Conservation (phyloP, 2,888 invertebrate species). For the Chromoteleia sp. region DNA sequence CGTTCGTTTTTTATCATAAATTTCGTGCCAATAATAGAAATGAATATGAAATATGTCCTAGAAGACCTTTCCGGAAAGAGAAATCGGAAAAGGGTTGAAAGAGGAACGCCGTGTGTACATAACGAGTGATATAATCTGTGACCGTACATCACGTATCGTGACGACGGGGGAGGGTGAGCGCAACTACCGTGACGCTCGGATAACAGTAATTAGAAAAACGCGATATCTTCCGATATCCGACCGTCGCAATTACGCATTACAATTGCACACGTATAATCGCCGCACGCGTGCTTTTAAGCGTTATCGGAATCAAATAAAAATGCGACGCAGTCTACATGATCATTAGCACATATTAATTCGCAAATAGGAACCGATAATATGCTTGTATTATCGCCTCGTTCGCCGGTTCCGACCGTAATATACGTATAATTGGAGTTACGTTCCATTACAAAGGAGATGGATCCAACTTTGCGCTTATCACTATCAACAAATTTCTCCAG, state of each 20-base stretch:
- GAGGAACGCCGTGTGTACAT: constrained; percentile 72
- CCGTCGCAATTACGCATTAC: constrained; percentile 70
- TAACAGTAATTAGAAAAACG: constrained; percentile 74
- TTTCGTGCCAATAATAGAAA: constrained; percentile 46
- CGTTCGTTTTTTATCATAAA: constrained; percentile 44
- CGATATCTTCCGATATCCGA: constrained; percentile 69
- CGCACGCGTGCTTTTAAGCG: constrained; percentile 50
- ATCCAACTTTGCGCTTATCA: constrained; percentile 8
- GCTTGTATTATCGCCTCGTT: constrained; percentile 42
- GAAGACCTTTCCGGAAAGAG: constrained; percentile 61
- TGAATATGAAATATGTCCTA: constrained; percentile 50
- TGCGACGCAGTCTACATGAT: constrained; percentile 39
- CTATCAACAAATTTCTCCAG: constrained; percentile 21
- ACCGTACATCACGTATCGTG: constrained; percentile 75
- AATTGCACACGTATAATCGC: constrained; percentile 53
- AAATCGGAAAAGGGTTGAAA: constrained; percentile 71
- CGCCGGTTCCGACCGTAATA: constrained; percentile 5
- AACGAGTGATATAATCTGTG: constrained; percentile 75
- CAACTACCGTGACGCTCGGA: constrained; percentile 61
- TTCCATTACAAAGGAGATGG: constrained; percentile 9
- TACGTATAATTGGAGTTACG: constrained; percentile 35
- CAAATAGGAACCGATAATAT: constrained; percentile 38
- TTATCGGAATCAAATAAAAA: constrained; percentile 56
- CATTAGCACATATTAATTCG: constrained; percentile 58
- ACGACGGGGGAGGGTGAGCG: constrained; percentile 57